Evolutionary conservation across 2,113 vertebrate species (phyloP), one percentile per base, ranked within the genome.

Genomic region (Tretioscincus oriximinensis): DNA sequence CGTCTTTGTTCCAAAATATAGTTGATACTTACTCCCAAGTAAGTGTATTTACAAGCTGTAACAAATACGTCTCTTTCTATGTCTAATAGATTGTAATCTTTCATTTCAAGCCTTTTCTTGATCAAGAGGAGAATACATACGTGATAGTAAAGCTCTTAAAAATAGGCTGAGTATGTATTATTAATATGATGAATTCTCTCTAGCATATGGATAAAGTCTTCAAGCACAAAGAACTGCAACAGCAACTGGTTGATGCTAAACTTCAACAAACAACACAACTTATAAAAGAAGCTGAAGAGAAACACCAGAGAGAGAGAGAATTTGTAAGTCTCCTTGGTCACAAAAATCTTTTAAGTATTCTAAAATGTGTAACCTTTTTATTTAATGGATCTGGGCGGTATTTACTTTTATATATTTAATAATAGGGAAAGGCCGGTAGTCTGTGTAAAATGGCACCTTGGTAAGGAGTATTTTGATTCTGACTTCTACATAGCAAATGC

Each of bases 201-300:
- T 85, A 99, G 98, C 98, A 99, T 82, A 99, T 99, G 85, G 98
- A 99, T 92, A 99, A 98, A 89, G 97, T 99, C 76, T 99, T 99
- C 93, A 99, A 99, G 84, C 98, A 99, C 92, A 99, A 99, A 93
- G 98, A 99, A 87, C 91, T 99, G 41, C 98, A 99, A 80, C 98
- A 99, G 84, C 98, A 99, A 92, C 94, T 99, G 78, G 97, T 99
- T 90, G 98, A 99, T 72, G 97, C 97, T 88, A 99, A 99, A 92
- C 96, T 99, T 87, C 98, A 98, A 91, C 97, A 97, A 87, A 98
- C 98, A 21, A 97, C 98, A 0, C 97, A 99, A 70, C 96, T 99
- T 89, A 99, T 99, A 95, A 98, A 96, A 90, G 98, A 98, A 89
- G 96, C 98, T 24, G 98, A 99, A 86, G 98, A 99, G 86, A 97